Percentiles rank a stretch among this genome's conserved stretches.
These are phyloP conservation scores for Erebia palarica DNA, from an alignment of 2,888 invertebrate species.

Conservation along the genomic window DNA sequence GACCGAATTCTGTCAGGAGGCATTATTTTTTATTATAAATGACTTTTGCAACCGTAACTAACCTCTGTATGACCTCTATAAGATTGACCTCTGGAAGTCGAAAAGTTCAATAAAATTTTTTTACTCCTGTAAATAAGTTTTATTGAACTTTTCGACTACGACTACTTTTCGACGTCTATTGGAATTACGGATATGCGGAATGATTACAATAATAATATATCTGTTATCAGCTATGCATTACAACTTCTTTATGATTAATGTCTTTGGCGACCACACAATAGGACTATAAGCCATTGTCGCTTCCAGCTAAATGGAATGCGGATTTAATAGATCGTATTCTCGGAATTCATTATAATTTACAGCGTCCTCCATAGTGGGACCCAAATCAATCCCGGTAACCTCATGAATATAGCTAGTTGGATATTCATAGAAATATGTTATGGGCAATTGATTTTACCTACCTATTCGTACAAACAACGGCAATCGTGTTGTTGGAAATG, in stretches of 20 bases:
- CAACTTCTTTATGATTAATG: background rate
- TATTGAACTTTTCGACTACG: too few species aligned
- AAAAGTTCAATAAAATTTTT: background rate
- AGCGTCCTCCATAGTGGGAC: background rate
- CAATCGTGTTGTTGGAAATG: background rate
- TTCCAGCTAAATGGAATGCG: constrained; percentile 35
- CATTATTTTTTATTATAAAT: too few species aligned
- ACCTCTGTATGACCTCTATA: too few species aligned
- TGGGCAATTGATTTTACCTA: background rate
- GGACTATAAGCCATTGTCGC: constrained; percentile 32
- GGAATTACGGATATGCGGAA: background rate
- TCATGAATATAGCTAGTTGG: constrained; percentile 4
- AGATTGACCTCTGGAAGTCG: too few species aligned
- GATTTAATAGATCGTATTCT: constrained; percentile 34
- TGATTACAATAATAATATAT: background rate
- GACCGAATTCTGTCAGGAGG: too few species aligned
- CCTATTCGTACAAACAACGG: background rate
- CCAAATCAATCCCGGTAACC: constrained; percentile 2
- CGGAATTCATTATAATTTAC: constrained; percentile 23
- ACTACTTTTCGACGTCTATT: too few species aligned
- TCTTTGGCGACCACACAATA: background rate
- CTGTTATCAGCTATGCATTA: background rate
- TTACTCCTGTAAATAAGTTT: too few species aligned
- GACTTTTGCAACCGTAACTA: too few species aligned
- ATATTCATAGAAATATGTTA: constrained; percentile 6